phyloP scores from a whole-genome alignment of 2,113 vertebrate species.

The Myrmophylax atrothorax region DNA sequence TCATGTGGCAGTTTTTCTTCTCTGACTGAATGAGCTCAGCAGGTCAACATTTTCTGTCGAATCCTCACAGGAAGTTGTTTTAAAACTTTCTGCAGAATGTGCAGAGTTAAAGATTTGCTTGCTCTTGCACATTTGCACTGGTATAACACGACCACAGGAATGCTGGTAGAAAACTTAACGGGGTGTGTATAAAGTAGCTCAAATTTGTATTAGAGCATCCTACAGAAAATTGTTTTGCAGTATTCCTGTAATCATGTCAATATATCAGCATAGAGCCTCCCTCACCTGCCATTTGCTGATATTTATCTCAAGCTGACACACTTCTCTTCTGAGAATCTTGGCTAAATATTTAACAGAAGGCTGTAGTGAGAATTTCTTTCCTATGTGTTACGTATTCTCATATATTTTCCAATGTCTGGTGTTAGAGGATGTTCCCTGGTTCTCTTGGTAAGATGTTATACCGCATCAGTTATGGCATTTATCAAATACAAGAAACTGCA shows the following conservation, averaged over 20 bases:
- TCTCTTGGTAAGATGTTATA: background rate
- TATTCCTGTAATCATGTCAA: background rate
- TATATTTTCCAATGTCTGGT: background rate
- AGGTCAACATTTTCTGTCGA: background rate
- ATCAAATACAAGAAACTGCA: background rate
- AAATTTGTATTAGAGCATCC: background rate
- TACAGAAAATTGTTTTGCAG: background rate
- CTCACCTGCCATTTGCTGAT: background rate
- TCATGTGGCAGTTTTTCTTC: background rate
- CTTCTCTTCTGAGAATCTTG: background rate
- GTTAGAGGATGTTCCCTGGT: background rate
- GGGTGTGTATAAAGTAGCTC: background rate
- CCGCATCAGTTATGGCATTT: background rate
- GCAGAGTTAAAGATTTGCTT: constrained; percentile 4
- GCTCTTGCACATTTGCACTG: background rate
- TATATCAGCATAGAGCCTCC: background rate
- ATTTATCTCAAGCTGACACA: background rate
- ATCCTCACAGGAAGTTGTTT: background rate
- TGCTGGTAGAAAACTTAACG: background rate
- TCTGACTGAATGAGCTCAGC: background rate
- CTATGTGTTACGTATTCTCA: background rate
- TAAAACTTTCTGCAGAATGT: constrained; percentile 14
- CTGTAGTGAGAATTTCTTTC: background rate
- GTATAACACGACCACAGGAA: background rate
- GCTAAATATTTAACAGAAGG: background rate